phyloP scores from a whole-genome alignment of 2,797 vertebrate species.

The Parauchenoglanis punctatus region DNA sequence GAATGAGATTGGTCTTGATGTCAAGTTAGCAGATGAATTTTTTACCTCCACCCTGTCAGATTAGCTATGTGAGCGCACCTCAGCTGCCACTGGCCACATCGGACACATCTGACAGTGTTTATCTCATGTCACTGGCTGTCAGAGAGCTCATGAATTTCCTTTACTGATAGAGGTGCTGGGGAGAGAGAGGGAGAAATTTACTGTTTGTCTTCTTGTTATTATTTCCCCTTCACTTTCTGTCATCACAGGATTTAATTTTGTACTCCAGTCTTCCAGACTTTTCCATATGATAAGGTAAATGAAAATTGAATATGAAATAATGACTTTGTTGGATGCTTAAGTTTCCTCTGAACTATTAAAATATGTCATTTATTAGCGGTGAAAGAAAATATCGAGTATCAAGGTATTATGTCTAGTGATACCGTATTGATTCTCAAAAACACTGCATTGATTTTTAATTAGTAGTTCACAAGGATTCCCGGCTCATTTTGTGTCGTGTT shows the following conservation, averaged over 20 bases:
- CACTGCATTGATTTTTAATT: too few species aligned
- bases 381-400: too few species aligned
- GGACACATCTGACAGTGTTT: conserved; percentile 61
- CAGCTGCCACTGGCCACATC: conserved; percentile 56
- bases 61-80: conserved; percentile 61
- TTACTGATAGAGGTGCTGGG: conserved; percentile 56
- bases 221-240: conserved; percentile 33
- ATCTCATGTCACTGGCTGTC: conserved; percentile 66
- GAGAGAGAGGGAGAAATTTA: conserved; percentile 11
- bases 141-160: conserved; percentile 61
- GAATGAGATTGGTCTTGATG: conserved; percentile 58
- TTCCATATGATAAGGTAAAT: not conserved
- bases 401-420: too few species aligned
- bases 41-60: conserved; percentile 63
- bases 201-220: conserved; percentile 12
- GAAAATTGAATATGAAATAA: not conserved
- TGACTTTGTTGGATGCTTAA: conserved; percentile 7
- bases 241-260: conserved; percentile 12
- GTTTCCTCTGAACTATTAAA: not conserved
- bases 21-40: conserved; percentile 59
- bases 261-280: not conserved
- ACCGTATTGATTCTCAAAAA: too few species aligned
- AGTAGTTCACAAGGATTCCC: too few species aligned
- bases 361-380: not conserved
- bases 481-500: too few species aligned